Evolutionary conservation across 1,140 invertebrate species (phyloP).

Genomic region (Heliconius hermathena): DNA sequence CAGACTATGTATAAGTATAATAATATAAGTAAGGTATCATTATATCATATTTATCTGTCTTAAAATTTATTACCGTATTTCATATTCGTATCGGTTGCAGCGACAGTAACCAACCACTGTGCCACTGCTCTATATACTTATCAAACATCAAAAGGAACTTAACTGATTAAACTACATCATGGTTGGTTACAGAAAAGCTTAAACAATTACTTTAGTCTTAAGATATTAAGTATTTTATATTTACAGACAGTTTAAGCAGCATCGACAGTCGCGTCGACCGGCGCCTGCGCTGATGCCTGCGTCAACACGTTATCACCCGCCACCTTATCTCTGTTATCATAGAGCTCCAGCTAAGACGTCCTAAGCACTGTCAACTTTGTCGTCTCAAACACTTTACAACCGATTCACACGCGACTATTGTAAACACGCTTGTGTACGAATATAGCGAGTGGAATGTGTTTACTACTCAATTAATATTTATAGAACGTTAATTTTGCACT

Average conservation of each 20-base stretch:
- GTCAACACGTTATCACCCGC: constrained; percentile 3
- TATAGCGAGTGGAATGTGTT: background rate
- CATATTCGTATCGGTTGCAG: no score
- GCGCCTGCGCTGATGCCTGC: background rate
- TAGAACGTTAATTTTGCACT: background rate
- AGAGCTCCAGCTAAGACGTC: background rate
- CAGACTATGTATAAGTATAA: no score
- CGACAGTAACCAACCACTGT: background rate
- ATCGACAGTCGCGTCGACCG: constrained; percentile 14
- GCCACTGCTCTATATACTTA: background rate
- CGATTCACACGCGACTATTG: background rate
- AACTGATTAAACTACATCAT: background rate
- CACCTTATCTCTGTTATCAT: background rate
- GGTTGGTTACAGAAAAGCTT: background rate
- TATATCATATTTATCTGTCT: no score
- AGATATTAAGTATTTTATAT: background rate
- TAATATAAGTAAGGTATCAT: no score
- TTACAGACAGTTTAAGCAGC: constrained; percentile 2
- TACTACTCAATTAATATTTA: background rate
- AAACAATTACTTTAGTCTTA: background rate
- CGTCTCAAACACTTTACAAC: background rate
- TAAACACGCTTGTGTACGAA: constrained; percentile 4
- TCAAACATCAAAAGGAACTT: background rate
- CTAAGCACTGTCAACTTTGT: background rate
- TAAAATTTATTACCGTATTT: no score